Conservation (phyloP, 1,140 invertebrate genomes). For the Micrasema longulum region DNA sequence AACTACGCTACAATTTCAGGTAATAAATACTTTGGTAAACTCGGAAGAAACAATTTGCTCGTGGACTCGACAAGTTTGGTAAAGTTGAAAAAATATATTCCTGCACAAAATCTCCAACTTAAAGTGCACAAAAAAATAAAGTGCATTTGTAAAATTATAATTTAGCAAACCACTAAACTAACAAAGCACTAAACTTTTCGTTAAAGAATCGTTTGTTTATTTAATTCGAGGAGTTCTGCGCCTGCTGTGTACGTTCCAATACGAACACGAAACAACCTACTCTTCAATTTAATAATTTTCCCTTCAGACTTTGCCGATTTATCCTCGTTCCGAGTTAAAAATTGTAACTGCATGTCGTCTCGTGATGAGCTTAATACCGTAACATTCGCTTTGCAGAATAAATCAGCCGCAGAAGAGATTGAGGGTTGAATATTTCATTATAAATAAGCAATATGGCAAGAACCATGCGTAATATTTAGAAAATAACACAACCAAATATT, state of each 20-base stretch:
- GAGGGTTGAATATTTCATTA: background rate
- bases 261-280: too few species aligned
- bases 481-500: background rate
- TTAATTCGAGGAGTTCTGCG: too few species aligned
- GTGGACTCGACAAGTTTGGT: conserved; percentile 1
- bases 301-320: too few species aligned
- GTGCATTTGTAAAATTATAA: conserved; percentile 49
- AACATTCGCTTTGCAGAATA: too few species aligned
- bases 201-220: background rate
- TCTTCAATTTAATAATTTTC: too few species aligned
- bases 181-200: conserved; percentile 44
- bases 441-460: background rate
- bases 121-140: conserved; percentile 35
- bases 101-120: conserved; percentile 25
- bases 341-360: too few species aligned
- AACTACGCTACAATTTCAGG: background rate
- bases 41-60: background rate
- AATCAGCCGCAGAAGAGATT: background rate
- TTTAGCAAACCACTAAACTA: conserved; percentile 48
- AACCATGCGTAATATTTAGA: background rate
- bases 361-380: too few species aligned
- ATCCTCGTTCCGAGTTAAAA: too few species aligned
- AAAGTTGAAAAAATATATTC: conserved; percentile 31
- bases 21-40: conserved; percentile 17
- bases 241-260: too few species aligned